phyloP scores from a whole-genome alignment of 2,113 vertebrate species.

The Galeopterus variegatus region DNA sequence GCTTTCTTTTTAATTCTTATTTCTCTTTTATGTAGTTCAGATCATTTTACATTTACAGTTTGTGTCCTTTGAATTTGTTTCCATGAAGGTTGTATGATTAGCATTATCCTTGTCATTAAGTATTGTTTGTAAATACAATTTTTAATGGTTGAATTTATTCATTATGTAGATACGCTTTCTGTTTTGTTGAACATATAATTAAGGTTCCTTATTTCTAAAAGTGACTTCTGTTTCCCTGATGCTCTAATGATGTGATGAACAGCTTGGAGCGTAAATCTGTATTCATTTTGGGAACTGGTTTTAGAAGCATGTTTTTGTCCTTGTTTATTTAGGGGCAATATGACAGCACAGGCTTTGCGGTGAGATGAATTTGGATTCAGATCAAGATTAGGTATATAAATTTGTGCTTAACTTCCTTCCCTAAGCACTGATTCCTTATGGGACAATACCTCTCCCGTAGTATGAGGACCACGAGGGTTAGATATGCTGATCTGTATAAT shows the following conservation, averaged over 20 bases:
- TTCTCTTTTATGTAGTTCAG: background rate
- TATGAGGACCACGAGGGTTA: too few relatives aligned
- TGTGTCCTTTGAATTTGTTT: constrained; percentile 49
- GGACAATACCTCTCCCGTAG: too few relatives aligned
- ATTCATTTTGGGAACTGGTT: background rate
- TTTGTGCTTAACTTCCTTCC: too few relatives aligned
- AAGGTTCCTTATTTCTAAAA: background rate
- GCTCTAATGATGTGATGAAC: background rate
- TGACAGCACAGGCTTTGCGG: too few relatives aligned
- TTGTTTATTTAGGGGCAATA: background rate
- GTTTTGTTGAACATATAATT: background rate
- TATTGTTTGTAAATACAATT: background rate
- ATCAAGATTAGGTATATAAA: too few relatives aligned
- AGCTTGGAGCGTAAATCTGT: background rate
- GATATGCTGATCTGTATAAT: too few relatives aligned
- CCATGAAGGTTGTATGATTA: background rate
- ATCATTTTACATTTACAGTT: background rate
- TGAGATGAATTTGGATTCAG: too few relatives aligned
- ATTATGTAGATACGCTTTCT: background rate
- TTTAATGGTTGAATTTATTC: background rate
- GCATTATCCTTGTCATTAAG: background rate
- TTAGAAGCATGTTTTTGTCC: background rate
- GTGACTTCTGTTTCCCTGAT: background rate
- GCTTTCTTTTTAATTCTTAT: background rate
- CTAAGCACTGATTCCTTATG: too few relatives aligned